These are phyloP conservation scores for Enteromius unitaeniatus DNA, from an alignment of 2,797 vertebrate species.

Conservation along the genomic window DNA sequence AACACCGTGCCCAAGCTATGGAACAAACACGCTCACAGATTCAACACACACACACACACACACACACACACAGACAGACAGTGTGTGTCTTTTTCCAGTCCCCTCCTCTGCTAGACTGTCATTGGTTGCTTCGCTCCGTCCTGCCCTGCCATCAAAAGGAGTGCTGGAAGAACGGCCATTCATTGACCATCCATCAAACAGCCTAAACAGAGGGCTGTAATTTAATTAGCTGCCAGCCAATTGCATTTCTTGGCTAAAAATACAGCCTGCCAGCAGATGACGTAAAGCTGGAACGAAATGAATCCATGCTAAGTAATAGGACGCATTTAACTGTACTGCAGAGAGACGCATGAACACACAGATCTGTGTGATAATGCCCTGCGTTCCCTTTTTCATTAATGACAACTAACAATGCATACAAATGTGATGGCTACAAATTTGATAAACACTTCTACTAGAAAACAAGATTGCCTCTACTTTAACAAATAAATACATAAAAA, in stretches of 20 bases:
- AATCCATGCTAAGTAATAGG: conserved; percentile 79
- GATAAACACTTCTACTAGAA: not conserved
- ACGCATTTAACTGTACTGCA: conserved; percentile 65
- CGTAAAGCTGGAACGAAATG: conserved; percentile 77
- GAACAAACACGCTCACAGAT: conserved; percentile 4
- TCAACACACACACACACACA: no score
- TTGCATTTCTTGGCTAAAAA: conserved; percentile 78
- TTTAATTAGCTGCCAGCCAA: conserved; percentile 76
- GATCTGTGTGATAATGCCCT: not conserved
- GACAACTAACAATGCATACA: not conserved
- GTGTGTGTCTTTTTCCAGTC: conserved; percentile 8
- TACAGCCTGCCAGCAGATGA: conserved; percentile 78
- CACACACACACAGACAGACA: no score
- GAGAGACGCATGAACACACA: conserved; percentile 56
- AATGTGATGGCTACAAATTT: not conserved
- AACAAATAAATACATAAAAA: not conserved
- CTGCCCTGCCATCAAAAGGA: conserved; percentile 1
- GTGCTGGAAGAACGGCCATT: conserved; percentile 30
- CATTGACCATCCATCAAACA: conserved; percentile 65
- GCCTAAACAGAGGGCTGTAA: conserved; percentile 76
- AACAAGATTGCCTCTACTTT: not conserved
- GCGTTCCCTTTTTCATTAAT: not conserved
- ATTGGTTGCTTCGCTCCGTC: conserved; percentile 46
- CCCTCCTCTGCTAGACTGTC: conserved; percentile 44
- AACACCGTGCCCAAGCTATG: not conserved